Percentiles rank a stretch among this genome's conserved stretches.
These are phyloP conservation scores for Adelosebastes latens DNA, from an alignment of 2,797 vertebrate species.

Conservation along the genomic window DNA sequence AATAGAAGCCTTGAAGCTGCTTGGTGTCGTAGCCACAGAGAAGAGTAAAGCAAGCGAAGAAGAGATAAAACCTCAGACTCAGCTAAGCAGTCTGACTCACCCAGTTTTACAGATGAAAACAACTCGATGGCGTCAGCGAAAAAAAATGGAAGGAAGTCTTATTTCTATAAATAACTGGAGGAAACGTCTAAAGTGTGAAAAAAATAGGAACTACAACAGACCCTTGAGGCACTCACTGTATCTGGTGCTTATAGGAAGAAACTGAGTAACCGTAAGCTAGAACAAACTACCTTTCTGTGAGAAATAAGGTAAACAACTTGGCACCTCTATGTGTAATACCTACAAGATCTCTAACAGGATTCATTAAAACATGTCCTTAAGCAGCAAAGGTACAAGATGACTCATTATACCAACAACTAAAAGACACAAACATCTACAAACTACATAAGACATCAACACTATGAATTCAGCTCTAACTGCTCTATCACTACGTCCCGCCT, in stretches of 20 bases:
- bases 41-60: conserved; percentile 25
- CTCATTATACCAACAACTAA: conserved; percentile 1
- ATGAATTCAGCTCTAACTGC: background rate
- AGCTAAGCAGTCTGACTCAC: background rate
- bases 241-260: background rate
- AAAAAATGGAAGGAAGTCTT: conserved; percentile 28
- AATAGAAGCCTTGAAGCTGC: conserved; percentile 14
- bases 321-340: background rate
- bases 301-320: conserved; percentile 17
- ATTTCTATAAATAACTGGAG: conserved; percentile 41
- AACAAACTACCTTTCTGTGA: conserved; percentile 12
- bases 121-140: background rate
- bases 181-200: conserved; percentile 14
- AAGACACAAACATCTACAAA: background rate
- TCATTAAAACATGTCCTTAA: conserved; percentile 24
- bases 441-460: background rate
- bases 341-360: background rate
- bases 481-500: conserved; percentile 63
- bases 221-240: background rate
- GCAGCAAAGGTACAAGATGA: conserved; percentile 23
- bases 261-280: background rate
- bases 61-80: background rate
- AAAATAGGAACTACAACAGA: conserved; percentile 12
- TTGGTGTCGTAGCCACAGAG: conserved; percentile 2
- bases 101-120: conserved; percentile 10